Evolutionary conservation across 2,797 vertebrate genomes (phyloP), one percentile per base, ranked within the genome.

Genomic region (Acipenser ruthenus): DNA sequence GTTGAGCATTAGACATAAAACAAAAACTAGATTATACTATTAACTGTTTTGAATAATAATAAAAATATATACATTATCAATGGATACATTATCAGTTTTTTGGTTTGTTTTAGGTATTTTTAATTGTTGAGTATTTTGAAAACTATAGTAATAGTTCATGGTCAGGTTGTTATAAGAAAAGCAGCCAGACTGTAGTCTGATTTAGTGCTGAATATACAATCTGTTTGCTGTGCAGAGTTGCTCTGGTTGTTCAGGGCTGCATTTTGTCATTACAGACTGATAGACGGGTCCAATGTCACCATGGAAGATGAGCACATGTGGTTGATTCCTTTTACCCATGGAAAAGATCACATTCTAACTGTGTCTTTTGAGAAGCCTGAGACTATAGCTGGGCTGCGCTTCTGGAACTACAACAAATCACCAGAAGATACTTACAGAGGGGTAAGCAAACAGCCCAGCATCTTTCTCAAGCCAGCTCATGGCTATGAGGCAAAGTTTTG

Each of bases 371-470:
- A 75, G 79, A 84, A 87, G 72, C 69, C 74, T 1, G 90, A 96
- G 66, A 91, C 84, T 63, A 85, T 99, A 23, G 85, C 92, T 0
- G 97, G 97, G 61, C 89, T 99, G 71, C 92, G 95, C 37, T 84
- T 98, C 81, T 99, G 97, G 97, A 99, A 99, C 89, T 99, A 99
- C 82, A 99, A 99, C 88, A 98, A 98, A 84, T 95, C 95, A 68
- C 90, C 92, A 0, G 97, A 99, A 83, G 97, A 99, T 84, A 97
- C 95, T 1, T 98, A 94, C 76, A 91, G 95, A 87, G 97, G 97
- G 92, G 97, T 99, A 83, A 93, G 93, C 73, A 15, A 55, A 9
- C 58, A 6, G 49, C 18, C 7, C 52, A 0, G 52, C 9, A 6
- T 53, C 12, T 53, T 12, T 12, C 52, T 12, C 9, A 9, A 4